These are phyloP conservation scores for Hypolimnas misippus DNA, from an alignment of 2,888 invertebrate species.

Conservation along the genomic window DNA sequence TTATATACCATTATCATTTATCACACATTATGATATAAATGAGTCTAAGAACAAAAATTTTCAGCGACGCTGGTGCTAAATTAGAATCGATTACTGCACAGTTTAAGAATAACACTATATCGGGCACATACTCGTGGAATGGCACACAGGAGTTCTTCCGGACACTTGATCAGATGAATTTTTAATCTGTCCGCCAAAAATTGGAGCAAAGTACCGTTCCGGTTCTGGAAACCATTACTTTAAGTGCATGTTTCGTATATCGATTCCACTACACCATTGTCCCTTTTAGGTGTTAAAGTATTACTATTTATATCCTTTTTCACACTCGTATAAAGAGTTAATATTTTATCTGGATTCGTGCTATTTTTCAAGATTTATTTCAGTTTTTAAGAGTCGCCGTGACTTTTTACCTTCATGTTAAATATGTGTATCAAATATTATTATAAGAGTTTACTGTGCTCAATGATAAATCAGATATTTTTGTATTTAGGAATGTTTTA, in stretches of 20 bases:
- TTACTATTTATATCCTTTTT: constrained; percentile 32
- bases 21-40: too few species aligned
- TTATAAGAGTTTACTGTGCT: too few species aligned
- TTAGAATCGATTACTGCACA: constrained; percentile 49
- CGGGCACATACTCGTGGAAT: constrained; percentile 43
- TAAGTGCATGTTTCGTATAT: constrained; percentile 61
- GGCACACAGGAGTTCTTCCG: constrained; percentile 45
- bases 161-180: constrained; percentile 64
- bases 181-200: constrained; percentile 62
- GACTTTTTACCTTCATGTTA: background rate
- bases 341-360: constrained; percentile 26
- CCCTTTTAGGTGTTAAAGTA: constrained; percentile 37
- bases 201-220: constrained; percentile 52
- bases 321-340: constrained; percentile 19
- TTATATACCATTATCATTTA: too few species aligned
- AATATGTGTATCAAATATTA: background rate
- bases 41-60: too few species aligned
- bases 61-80: too few species aligned
- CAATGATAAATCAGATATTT: too few species aligned
- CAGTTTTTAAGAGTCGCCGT: background rate
- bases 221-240: constrained; percentile 64
- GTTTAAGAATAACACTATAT: constrained; percentile 53
- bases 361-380: constrained; percentile 10
- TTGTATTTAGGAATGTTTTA: too few species aligned
- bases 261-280: constrained; percentile 46